Evolutionary conservation across 1,140 invertebrate species (phyloP), one percentile per base, ranked within the genome.

Genomic region (Drosophila mojavensis): DNA sequence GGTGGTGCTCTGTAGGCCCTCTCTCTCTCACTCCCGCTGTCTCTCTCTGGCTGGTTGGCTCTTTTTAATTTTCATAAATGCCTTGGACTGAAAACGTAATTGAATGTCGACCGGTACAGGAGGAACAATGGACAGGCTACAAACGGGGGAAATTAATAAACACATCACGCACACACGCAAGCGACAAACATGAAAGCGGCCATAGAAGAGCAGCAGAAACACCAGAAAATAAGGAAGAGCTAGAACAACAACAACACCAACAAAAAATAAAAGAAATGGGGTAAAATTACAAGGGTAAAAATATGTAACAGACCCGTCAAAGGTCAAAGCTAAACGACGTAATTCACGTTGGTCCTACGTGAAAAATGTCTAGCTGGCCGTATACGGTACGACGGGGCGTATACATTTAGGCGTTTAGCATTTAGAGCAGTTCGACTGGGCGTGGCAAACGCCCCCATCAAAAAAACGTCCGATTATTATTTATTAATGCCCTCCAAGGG

Each of bases 61-160:
- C 60, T 66, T 78, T 79, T 78, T 79, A 79, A 78, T 79, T 79
- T 79, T 62, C 78, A 79, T 79, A 79, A 79, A 79, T 79, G 78
- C 70, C 73, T 78, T 74, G 78, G 69, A 48, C 78, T 78, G 68
- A 78, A 78, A 78, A 78, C 70, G 70, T 78, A 79, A 79, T 79
- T 79, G 78, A 79, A 78, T 78, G 78, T 78, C 66, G 62, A 51
- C 61, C 76, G 69, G 43, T 71, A 36, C 45, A 53, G 55, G 36
- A 66, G 55, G 36, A 66, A 63, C 67, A 78, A 67, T 47, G 62
- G 15, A 51, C 53, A 70, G 9, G 53, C 39, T 71, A 55, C 39
- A 58, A 69, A 47, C n/a, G 43, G 43, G 43, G 43, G 48, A 61
- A 77, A 74, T 79, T 79, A 79, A 79, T 79, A 79, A 79, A 79